Evolutionary conservation across 2,113 vertebrate species (phyloP), one percentile per base, ranked within the genome.

Genomic region (Nestor notabilis): DNA sequence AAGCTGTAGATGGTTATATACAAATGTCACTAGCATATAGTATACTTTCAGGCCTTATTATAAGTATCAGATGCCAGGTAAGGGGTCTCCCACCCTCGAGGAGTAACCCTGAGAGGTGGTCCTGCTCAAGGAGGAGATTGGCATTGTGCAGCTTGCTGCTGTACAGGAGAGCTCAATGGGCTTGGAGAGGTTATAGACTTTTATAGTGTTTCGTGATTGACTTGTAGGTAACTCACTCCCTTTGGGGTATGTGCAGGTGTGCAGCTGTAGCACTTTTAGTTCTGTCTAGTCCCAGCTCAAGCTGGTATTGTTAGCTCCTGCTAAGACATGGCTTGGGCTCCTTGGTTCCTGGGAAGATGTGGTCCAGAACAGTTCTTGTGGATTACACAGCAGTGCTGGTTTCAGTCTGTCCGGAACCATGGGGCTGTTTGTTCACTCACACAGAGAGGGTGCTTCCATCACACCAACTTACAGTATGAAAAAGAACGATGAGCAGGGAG

Each of bases 141-240:
- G 16, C 9, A 5, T 68, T 2, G 0, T 31, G 39, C 43, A 28
- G 4, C 18, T 41, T 14, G 33, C 43, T 29, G 10, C 11, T 4
- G 2, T 65, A n/a, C 37, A 20, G 28, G 65, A 87, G 61, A 61
- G 3, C 1, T 3, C 25, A 6, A 2, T 4, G 44, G 25, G 5
- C 28, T 77, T 31, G 7, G 24, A 44, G 20, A 23, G 14, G 28
- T 23, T 11, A 2, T 4, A 9, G 25, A 18, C 27, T 63, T 66
- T 56, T 28, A 13, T 19, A 17, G 29, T 2, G 1, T 31, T 6
- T 52, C 56, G 47, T 8, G 7, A 16, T 7, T 11, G 55, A 13
- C 39, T 21, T 0, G 0, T 5, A 37, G 27, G 23, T 33, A 78
- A 18, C 2, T 11, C 18, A 7, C 2, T 1, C 8, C 1, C 9